Evolutionary conservation across 2,888 invertebrate species (phyloP).

Genomic region (Formica aserva): DNA sequence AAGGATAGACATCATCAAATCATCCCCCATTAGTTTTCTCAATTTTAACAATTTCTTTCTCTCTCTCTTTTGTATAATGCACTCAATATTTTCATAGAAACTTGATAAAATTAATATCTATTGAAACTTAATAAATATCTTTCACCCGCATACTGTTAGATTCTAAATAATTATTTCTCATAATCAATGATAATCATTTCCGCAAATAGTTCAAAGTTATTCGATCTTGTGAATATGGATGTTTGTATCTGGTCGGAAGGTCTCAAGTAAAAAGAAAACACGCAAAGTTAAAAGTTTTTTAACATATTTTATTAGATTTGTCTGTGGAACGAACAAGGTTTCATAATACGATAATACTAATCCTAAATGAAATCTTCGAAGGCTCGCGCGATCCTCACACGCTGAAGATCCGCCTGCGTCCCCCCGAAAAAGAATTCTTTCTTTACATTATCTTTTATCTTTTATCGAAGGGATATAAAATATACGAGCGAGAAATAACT

Average conservation of each 20-base stretch:
- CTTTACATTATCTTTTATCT: not conserved
- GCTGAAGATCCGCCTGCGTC: not conserved
- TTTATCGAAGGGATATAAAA: not conserved
- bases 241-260: not conserved
- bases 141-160: not conserved
- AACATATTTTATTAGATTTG: constrained; percentile 80
- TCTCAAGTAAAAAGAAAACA: not conserved
- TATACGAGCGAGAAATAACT: too few relatives aligned
- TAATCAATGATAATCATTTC: not conserved
- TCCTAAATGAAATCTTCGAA: constrained; percentile 73
- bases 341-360: constrained; percentile 77
- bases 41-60: not conserved
- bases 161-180: not conserved
- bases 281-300: constrained; percentile 72
- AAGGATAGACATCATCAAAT: not conserved
- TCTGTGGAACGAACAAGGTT: constrained; percentile 78
- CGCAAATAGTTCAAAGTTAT: not conserved
- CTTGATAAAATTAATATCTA: not conserved
- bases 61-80: too few relatives aligned
- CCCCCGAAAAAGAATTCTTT: not conserved
- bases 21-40: not conserved
- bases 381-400: constrained; percentile 50
- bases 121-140: not conserved
- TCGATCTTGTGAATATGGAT: not conserved
- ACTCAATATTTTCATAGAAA: not conserved